phyloP scores from a whole-genome alignment of 2,797 vertebrate genomes.

The Spea hammondii region DNA sequence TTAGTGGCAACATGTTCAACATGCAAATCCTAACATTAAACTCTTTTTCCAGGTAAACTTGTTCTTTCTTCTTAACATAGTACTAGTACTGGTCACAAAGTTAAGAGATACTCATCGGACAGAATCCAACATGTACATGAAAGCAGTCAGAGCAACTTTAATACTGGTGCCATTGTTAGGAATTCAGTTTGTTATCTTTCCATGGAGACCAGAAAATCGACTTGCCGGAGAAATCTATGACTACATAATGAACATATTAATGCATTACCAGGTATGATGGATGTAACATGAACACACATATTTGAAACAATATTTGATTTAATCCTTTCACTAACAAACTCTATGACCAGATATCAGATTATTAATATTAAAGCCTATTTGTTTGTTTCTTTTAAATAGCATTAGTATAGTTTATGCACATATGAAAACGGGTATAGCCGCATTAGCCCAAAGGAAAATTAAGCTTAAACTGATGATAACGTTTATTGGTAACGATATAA shows the following conservation, averaged over 20 bases:
- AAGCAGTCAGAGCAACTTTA: constrained; percentile 93
- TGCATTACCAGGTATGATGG: constrained; percentile 90
- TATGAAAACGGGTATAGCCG: too few species aligned
- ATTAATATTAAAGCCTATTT: too few species aligned
- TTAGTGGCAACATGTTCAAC: too few species aligned
- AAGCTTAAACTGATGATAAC: too few species aligned
- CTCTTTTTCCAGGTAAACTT: constrained; percentile 83
- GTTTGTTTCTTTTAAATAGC: too few species aligned
- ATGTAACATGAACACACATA: too few species aligned
- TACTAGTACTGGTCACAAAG: constrained; percentile 92
- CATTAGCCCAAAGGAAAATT: too few species aligned
- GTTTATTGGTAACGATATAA: too few species aligned
- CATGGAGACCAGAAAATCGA: constrained; percentile 92
- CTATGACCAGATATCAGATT: too few species aligned
- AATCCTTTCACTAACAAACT: too few species aligned
- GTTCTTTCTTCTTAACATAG: constrained; percentile 95
- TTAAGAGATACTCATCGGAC: constrained; percentile 86
- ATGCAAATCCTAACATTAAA: background rate
- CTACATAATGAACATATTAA: constrained; percentile 93
- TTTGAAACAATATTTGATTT: too few species aligned
- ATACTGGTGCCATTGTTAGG: constrained; percentile 94
- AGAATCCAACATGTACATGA: constrained; percentile 97
- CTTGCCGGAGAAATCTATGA: constrained; percentile 91
- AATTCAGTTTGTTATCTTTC: constrained; percentile 94
- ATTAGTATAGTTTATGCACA: too few species aligned